Base-by-base conservation (phyloP, 2,113 vertebrate species). In the Gallinago paraguaiae region DNA sequence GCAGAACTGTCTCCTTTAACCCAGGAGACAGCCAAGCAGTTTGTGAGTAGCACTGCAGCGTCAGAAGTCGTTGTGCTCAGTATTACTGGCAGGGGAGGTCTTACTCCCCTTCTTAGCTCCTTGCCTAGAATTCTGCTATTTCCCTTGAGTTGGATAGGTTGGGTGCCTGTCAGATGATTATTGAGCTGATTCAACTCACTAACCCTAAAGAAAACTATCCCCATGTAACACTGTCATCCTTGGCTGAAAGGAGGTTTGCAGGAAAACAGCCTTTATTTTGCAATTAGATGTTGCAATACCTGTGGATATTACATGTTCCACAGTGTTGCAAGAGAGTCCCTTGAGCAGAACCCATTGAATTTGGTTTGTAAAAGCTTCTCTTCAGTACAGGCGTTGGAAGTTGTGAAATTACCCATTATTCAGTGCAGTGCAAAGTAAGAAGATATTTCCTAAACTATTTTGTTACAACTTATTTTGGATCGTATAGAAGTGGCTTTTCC, bases 221-320 rank as follows among this genome's bases (percentile, higher is more conserved):
- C 70, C 41, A 33, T 89, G 30, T 68, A 92, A 64, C 20, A 27
- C 9, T 79, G 81, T 91, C 91, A 79, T 33, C 1, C 0, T 57
- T 91, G 84, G 81, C 87, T 94, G 63, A 56, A 82, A 82, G 70
- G 37, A 87, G 70, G 54, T 86, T 82, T 87, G 78, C 87, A 94
- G 63, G 90, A 70, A 91, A 91, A 88, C 46, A 90, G 90, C 54
- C 57, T 88, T 95, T 87, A 93, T 97, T 95, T 96, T 96, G 96
- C 93, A 96, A 96, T 85, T 80, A 70, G 78, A 93, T 96, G 91
- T 96, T 96, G 96, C 91, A 97, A 97, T 95, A 96, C 94, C 94
- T 97, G 86, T 94, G 84, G 57, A 91, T 95, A 85, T 95, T 95
- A 78, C 95, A 72, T 80, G 75, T 30, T 90, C 65, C 50, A 60